Base-by-base conservation (phyloP, 2,888 invertebrate genomes). In the Deilephila elpenor region DNA sequence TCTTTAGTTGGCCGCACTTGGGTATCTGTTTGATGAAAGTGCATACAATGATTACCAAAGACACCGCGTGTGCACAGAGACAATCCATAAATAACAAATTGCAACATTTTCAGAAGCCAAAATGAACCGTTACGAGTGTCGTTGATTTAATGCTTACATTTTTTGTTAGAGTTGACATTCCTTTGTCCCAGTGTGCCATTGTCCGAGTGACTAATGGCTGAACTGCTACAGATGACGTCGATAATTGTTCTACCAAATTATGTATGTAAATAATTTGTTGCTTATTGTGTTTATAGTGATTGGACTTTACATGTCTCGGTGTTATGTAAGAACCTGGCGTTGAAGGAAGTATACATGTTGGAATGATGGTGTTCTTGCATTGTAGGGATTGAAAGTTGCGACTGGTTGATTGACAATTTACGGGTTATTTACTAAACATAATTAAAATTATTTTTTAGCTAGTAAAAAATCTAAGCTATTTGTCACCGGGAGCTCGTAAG, bases 111-210 rank as follows among this genome's bases (percentile, higher is more conserved):
- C 80, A 82, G 83, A 78, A 82, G 86, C 83, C 37, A 78, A 83
- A 84, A 85, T 86, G 85, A 83, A 79, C 84, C 90, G 89, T 85
- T 79, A 83, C 90, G 79, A 91, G 92, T 91, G 83, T 75, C 73
- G 76, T 78, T 90, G 89, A 92, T 92, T 92, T 91, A 92, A 83
- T 81, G 82, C 82, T 79, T 77, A 78, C 80, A 8, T 51, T 70
- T 67, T 61, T 73, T 51, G 59, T 67, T 73, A 37, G 59, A 37
- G 64, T 72, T 73, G 29, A 37, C 61, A 53, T 71, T 74, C 72
- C 78, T 83, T 82, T 80, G 84, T 82, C 75, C 75, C 80, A 77
- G 78, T 78, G 81, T 78, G 75, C 75, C 71, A 77, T 72, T 74
- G 74, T 72, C 59, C 29, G 59, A 62, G 72, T 81, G 78, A 77